Evolutionary conservation across 2,888 invertebrate species (phyloP).

Genomic region (Amphipyra berbera): DNA sequence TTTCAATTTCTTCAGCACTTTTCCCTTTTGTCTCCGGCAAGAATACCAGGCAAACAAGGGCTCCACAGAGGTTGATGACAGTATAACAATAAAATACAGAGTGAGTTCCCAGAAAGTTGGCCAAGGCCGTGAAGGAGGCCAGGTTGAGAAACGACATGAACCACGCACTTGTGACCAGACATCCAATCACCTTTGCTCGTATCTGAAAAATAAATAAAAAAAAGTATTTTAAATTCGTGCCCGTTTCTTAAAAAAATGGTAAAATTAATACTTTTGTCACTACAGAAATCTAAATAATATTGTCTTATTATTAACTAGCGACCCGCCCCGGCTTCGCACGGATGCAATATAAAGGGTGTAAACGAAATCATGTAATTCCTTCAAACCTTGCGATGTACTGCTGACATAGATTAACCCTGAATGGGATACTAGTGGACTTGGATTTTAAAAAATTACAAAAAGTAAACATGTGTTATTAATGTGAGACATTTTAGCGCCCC

Average conservation of each 20-base stretch:
- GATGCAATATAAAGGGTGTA: no score
- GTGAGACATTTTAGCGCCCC: no score
- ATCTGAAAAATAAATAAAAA: constrained; percentile 63
- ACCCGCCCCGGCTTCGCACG: no score
- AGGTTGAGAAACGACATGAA: constrained; percentile 67
- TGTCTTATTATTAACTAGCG: no score
- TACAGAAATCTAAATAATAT: no score
- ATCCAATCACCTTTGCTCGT: constrained; percentile 74
- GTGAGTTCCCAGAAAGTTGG: constrained; percentile 65
- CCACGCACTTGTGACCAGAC: constrained; percentile 74
- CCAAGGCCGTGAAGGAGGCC: constrained; percentile 43
- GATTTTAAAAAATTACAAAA: no score
- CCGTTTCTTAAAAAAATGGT: not conserved
- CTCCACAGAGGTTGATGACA: constrained; percentile 66
- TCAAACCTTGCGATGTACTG: no score
- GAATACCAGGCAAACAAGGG: constrained; percentile 66
- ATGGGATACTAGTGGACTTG: no score
- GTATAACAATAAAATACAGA: constrained; percentile 74
- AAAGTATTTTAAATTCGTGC: not conserved
- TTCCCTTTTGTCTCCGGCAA: constrained; percentile 76
- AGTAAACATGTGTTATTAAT: no score
- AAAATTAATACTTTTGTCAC: no score
- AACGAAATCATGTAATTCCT: no score
- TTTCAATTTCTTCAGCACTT: constrained; percentile 71
- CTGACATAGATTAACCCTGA: no score